These are phyloP conservation scores for Muschampia staudingeri DNA, from an alignment of 2,888 invertebrate genomes.

Conservation along the genomic window DNA sequence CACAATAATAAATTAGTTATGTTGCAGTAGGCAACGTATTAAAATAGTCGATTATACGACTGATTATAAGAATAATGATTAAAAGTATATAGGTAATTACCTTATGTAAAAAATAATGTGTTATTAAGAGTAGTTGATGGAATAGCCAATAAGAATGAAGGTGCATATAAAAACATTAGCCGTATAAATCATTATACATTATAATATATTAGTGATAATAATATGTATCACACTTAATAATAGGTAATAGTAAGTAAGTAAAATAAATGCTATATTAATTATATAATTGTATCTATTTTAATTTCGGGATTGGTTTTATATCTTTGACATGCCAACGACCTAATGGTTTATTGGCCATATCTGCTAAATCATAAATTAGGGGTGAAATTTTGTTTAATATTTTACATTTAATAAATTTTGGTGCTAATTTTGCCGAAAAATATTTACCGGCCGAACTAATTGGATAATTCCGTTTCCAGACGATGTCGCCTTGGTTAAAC, in stretches of 20 bases:
- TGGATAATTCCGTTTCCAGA: background rate
- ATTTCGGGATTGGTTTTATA: background rate
- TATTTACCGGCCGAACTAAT: background rate
- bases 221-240: too few species aligned
- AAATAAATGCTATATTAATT: background rate
- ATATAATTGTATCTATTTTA: background rate
- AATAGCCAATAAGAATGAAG: background rate
- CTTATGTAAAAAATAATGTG: background rate
- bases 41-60: background rate
- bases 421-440: slow-evolving; percentile 1
- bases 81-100: background rate
- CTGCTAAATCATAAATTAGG: background rate
- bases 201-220: background rate
- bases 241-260: background rate
- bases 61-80: background rate
- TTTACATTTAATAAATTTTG: slow-evolving; percentile 4
- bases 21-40: background rate
- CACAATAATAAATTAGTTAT: background rate
- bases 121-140: background rate
- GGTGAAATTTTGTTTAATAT: background rate
- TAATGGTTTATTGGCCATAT: background rate
- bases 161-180: background rate
- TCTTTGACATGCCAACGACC: background rate
- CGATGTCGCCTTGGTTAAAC: background rate
- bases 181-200: background rate